phyloP scores from a whole-genome alignment of 2,113 vertebrate species.

The Sander lucioperca region DNA sequence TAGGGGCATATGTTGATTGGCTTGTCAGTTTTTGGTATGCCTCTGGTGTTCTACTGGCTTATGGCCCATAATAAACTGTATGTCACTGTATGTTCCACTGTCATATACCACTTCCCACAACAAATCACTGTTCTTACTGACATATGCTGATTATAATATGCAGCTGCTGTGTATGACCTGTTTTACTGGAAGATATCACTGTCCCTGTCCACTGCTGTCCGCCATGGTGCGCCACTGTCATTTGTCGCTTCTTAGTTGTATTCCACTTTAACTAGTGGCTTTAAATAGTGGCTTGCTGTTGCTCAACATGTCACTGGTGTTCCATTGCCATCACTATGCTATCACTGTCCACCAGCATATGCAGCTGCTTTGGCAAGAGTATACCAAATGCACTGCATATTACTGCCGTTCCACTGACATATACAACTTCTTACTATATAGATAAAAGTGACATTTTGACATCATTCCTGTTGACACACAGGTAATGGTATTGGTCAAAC shows the following conservation, averaged over 20 bases:
- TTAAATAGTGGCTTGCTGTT: background rate
- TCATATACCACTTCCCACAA: background rate
- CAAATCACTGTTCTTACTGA: background rate
- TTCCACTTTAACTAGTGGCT: too few species aligned
- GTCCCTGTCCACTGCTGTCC: background rate
- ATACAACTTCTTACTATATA: too few species aligned
- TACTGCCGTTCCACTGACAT: too few species aligned
- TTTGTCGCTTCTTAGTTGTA: background rate
- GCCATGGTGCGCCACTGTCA: background rate
- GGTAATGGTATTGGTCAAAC: too few species aligned
- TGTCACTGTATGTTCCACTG: background rate
- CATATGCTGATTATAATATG: background rate
- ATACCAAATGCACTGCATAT: too few species aligned
- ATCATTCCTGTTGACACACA: too few species aligned
- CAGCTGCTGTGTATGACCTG: background rate
- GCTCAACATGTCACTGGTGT: background rate
- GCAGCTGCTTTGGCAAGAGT: background rate
- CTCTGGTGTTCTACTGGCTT: background rate
- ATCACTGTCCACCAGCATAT: background rate
- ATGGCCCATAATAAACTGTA: too few species aligned
- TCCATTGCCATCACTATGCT: background rate
- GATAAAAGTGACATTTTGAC: too few species aligned
- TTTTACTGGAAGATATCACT: background rate
- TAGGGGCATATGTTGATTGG: background rate
- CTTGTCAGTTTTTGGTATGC: background rate